Conservation (phyloP, 2,113 vertebrate genomes). For the Solenodon paradoxus region DNA sequence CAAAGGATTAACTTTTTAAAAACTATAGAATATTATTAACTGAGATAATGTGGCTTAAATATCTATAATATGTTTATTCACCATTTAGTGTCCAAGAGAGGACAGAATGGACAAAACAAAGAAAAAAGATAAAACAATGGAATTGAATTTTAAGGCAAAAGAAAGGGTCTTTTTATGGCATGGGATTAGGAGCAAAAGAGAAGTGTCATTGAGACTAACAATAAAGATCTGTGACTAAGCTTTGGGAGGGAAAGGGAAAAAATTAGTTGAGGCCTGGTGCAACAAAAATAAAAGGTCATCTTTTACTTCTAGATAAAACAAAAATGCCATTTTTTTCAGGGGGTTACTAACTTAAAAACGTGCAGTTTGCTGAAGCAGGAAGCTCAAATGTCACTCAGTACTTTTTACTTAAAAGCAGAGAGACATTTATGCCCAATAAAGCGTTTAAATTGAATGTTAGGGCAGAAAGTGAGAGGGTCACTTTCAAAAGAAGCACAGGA, state of each 20-base stretch:
- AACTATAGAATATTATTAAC: constrained; percentile 8
- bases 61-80: background rate
- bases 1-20: constrained; percentile 18
- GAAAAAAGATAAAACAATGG: background rate
- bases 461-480: background rate
- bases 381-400: background rate
- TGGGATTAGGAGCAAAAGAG: background rate
- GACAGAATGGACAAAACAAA: background rate
- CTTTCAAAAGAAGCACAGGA: constrained; percentile 3
- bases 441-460: background rate
- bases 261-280: background rate
- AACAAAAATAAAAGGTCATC: background rate
- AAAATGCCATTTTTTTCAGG: background rate
- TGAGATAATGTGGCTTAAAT: background rate
- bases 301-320: constrained; percentile 13
- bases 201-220: background rate
- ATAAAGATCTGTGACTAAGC: background rate
- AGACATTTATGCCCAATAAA: background rate
- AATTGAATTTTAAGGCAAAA: background rate
- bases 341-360: background rate
- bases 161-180: background rate
- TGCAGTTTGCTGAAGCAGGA: background rate
- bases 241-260: background rate
- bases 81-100: background rate
- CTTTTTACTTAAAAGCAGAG: background rate